phyloP scores from a whole-genome alignment of 2,113 vertebrate genomes.

The Procavia capensis region DNA sequence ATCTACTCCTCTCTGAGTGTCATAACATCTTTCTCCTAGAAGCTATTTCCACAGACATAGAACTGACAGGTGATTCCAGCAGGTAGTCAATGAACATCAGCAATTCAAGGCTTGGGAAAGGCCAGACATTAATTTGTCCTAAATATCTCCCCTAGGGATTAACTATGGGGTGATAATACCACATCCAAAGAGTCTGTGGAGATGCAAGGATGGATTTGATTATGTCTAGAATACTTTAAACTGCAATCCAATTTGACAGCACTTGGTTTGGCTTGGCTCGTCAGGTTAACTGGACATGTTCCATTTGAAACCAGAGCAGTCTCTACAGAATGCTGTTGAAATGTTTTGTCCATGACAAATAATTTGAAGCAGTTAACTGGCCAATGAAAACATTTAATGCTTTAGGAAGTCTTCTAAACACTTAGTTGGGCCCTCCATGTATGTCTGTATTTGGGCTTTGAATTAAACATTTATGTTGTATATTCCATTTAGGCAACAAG shows the following conservation, averaged over 20 bases:
- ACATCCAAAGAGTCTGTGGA: not conserved
- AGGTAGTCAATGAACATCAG: not conserved
- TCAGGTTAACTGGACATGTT: constrained; percentile 77
- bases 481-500: not conserved
- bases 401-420: constrained; percentile 51
- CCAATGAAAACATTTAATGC: constrained; percentile 67
- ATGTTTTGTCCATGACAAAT: constrained; percentile 72
- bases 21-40: not conserved
- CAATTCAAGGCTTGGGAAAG: constrained; percentile 14
- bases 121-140: constrained; percentile 7
- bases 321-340: constrained; percentile 62
- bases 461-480: not conserved
- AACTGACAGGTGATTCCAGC: not conserved
- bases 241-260: too few species aligned
- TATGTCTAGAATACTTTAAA: constrained; percentile 50
- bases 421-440: constrained; percentile 28
- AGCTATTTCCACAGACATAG: not conserved
- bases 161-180: constrained; percentile 44
- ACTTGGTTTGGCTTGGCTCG: too few species aligned
- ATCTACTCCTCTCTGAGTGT: not conserved
- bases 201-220: constrained; percentile 51
- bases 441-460: constrained; percentile 38
- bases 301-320: constrained; percentile 68
- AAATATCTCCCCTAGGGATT: constrained; percentile 7
- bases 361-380: constrained; percentile 73